phyloP scores from a whole-genome alignment of 2,797 vertebrate genomes.

The Dryobates pubescens region DNA sequence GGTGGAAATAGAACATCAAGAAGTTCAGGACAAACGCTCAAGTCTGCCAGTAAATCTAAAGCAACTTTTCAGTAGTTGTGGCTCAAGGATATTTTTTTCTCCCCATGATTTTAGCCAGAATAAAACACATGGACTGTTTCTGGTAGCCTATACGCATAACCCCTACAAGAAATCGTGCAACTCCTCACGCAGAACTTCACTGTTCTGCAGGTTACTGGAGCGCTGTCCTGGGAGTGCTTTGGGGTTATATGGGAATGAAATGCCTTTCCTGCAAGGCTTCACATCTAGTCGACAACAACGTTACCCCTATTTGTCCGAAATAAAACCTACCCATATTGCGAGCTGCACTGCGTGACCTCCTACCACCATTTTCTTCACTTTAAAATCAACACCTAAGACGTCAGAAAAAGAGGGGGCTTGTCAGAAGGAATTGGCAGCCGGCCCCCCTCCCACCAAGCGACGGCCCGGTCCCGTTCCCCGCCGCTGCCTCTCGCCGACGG shows the following conservation, averaged over 20 bases:
- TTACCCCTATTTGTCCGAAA: not conserved
- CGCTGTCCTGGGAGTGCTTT: too few species aligned
- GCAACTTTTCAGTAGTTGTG: not conserved
- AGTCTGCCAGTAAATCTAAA: not conserved
- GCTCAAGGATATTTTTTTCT: not conserved
- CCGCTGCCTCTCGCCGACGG: not conserved
- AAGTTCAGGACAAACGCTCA: not conserved
- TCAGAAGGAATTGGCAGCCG: accelerated
- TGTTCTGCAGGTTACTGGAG: not conserved
- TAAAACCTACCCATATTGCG: constrained; percentile 56
- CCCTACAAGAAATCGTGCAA: accelerated
- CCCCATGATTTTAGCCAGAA: not conserved
- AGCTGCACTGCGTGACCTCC: not conserved
- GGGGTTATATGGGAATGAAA: accelerated
- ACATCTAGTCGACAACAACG: not conserved
- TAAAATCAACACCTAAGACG: constrained; percentile 53
- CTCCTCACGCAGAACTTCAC: not conserved
- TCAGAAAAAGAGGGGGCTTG: accelerated
- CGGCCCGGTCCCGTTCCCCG: not conserved
- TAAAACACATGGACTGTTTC: not conserved
- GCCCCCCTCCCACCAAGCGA: too few species aligned
- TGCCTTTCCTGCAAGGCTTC: too few species aligned
- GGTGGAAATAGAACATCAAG: not conserved
- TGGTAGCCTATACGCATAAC: not conserved
- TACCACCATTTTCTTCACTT: constrained; percentile 32